phyloP scores from a whole-genome alignment of 2,797 vertebrate species.

The Gymnoscopelus microlampas region DNA sequence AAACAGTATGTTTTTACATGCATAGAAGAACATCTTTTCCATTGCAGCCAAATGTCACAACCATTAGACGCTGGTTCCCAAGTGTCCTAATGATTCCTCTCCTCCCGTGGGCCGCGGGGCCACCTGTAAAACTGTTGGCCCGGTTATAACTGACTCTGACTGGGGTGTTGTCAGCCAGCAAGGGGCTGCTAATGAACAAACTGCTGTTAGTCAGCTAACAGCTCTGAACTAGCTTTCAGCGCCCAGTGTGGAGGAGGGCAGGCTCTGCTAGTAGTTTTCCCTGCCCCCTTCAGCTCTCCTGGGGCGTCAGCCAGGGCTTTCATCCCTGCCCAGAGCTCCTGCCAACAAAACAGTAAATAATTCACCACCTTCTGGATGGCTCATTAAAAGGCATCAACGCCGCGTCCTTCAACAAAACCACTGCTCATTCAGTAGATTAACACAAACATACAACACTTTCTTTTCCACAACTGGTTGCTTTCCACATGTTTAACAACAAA shows the following conservation, averaged over 20 bases:
- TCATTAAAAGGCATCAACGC: constrained; percentile 24
- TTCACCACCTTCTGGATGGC: constrained; percentile 77
- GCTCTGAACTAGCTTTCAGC: constrained; percentile 43
- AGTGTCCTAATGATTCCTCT: constrained; percentile 56
- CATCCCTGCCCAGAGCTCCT: constrained; percentile 66
- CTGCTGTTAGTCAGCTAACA: constrained; percentile 63
- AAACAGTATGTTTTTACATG: no score
- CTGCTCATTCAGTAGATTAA: constrained; percentile 28
- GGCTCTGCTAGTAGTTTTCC: constrained; percentile 56
- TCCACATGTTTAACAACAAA: background rate
- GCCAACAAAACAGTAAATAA: constrained; percentile 77
- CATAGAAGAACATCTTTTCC: no score
- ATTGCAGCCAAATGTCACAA: no score
- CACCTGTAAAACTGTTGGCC: constrained; percentile 66
- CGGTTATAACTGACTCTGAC: constrained; percentile 71
- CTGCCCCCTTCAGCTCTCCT: constrained; percentile 55
- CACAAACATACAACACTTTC: constrained; percentile 31
- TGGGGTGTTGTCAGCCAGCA: constrained; percentile 67
- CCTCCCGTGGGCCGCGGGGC: constrained; percentile 50
- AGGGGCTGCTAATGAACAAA: constrained; percentile 72
- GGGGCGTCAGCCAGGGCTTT: constrained; percentile 69
- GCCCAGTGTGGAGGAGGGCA: constrained; percentile 42
- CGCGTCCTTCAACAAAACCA: constrained; percentile 42
- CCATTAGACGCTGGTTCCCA: no score
- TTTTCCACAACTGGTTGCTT: background rate